Evolutionary conservation across 2,113 vertebrate species (phyloP).

Genomic region (Burhinus oedicnemus): DNA sequence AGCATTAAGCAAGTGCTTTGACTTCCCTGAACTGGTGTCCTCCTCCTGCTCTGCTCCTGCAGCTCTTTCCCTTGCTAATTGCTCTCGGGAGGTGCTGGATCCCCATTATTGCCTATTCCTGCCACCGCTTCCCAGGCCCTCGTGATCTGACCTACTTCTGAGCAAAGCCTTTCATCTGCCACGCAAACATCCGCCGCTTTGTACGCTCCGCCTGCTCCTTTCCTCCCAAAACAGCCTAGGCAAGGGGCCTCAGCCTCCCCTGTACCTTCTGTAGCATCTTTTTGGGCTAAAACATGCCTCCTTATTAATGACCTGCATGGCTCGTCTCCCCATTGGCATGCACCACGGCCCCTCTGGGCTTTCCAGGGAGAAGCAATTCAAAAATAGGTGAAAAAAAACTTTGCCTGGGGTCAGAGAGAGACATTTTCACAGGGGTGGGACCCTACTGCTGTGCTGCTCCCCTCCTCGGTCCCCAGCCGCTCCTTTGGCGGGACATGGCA

Average conservation of each 20-base stretch:
- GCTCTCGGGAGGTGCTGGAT: not conserved
- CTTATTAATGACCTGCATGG: accelerated
- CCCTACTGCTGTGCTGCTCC: not conserved
- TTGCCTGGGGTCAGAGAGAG: not conserved
- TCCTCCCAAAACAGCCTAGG: not conserved
- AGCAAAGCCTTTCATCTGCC: not conserved
- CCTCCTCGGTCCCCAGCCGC: not conserved
- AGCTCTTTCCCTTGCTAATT: not conserved
- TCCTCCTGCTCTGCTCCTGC: not conserved
- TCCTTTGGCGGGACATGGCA: not conserved
- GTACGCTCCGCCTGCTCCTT: not conserved
- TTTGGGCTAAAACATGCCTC: not conserved
- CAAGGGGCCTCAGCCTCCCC: not conserved
- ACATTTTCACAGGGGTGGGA: not conserved
- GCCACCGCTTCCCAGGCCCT: not conserved
- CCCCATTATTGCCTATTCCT: not conserved
- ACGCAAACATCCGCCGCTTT: not conserved
- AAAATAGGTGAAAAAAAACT: not conserved
- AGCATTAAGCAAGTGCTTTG: not conserved
- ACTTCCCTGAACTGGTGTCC: not conserved
- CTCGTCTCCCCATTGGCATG: not conserved
- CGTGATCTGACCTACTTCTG: not conserved
- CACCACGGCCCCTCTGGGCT: accelerated
- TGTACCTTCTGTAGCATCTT: not conserved
- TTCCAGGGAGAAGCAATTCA: not conserved